Evolutionary conservation across 2,888 invertebrate genomes (phyloP).

Genomic region (Portevinia maculata): DNA sequence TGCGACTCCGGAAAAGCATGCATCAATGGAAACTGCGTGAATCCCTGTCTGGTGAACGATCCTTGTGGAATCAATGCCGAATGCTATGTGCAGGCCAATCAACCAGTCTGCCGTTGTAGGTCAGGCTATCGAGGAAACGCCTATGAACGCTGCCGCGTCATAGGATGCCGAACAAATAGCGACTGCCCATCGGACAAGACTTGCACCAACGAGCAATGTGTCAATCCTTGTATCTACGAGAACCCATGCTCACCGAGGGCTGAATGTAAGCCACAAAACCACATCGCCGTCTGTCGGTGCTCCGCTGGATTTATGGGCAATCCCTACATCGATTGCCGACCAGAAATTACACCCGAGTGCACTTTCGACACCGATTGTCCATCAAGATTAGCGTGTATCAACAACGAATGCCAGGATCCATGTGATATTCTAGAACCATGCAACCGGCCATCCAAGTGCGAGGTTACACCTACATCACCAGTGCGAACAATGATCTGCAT

Average conservation of each 20-base stretch:
- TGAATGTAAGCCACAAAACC: conserved; percentile 91
- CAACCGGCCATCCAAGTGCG: conserved; percentile 90
- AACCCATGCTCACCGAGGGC: conserved; percentile 91
- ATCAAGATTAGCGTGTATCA: conserved; percentile 90
- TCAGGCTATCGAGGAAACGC: conserved; percentile 92
- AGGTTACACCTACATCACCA: conserved; percentile 91
- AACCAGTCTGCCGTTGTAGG: conserved; percentile 90
- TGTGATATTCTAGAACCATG: conserved; percentile 91
- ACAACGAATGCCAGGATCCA: conserved; percentile 92
- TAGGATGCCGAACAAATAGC: conserved; percentile 93
- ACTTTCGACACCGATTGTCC: conserved; percentile 92
- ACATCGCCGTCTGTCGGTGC: conserved; percentile 93
- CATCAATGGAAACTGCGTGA: conserved; percentile 92
- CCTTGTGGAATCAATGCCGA: conserved; percentile 93
- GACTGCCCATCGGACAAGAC: conserved; percentile 94
- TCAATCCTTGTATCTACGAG: conserved; percentile 91
- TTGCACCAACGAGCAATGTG: conserved; percentile 93
- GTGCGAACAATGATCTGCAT: conserved; percentile 95
- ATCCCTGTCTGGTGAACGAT: conserved; percentile 91
- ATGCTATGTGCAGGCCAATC: conserved; percentile 89
- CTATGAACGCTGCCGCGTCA: conserved; percentile 88
- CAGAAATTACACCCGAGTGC: conserved; percentile 90
- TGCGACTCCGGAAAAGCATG: conserved; percentile 93
- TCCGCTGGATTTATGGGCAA: conserved; percentile 90
- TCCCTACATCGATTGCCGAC: conserved; percentile 91